Conservation (phyloP, 2,113 vertebrate genomes). For the Carassius gibelio region DNA sequence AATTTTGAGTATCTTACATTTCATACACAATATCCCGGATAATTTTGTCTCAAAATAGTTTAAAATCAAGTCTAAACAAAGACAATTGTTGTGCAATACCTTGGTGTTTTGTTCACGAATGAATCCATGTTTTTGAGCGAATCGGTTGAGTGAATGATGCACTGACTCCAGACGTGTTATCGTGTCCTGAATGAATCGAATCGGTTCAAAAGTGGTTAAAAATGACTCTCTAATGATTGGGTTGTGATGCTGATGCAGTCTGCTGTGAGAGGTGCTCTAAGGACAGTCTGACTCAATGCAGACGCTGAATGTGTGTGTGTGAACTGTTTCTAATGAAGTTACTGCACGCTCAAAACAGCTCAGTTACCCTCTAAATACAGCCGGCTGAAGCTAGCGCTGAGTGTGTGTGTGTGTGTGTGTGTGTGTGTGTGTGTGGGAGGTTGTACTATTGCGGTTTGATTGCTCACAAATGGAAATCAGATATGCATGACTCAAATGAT, state of each 20-base stretch:
- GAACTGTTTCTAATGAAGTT: neutral
- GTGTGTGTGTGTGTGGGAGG: slow-evolving; percentile 5
- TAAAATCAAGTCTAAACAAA: neutral
- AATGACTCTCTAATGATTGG: neutral
- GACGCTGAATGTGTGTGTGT: neutral
- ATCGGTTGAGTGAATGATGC: neutral
- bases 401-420: neutral
- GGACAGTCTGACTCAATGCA: neutral
- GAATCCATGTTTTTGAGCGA: neutral
- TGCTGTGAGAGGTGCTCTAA: neutral
- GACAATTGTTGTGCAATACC: neutral
- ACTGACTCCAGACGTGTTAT: neutral
- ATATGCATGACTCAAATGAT: slow-evolving; percentile 19
- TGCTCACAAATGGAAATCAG: slow-evolving; percentile 43
- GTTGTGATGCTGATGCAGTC: neutral
- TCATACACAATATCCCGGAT: too few relatives aligned
- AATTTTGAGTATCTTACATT: too few relatives aligned
- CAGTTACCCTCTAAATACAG: neutral
- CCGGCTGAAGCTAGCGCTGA: neutral
- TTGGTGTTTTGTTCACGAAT: neutral
- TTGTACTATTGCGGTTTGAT: slow-evolving; percentile 33
- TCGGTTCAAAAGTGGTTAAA: neutral
- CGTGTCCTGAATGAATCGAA: neutral
- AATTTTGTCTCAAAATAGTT: too few relatives aligned
- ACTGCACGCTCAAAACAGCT: neutral